A percentile compares a stretch with the other conserved stretches of the same genome.
These are phyloP conservation scores for Neomorphus geoffroyi DNA, from an alignment of 2,797 vertebrate genomes.

Conservation along the genomic window DNA sequence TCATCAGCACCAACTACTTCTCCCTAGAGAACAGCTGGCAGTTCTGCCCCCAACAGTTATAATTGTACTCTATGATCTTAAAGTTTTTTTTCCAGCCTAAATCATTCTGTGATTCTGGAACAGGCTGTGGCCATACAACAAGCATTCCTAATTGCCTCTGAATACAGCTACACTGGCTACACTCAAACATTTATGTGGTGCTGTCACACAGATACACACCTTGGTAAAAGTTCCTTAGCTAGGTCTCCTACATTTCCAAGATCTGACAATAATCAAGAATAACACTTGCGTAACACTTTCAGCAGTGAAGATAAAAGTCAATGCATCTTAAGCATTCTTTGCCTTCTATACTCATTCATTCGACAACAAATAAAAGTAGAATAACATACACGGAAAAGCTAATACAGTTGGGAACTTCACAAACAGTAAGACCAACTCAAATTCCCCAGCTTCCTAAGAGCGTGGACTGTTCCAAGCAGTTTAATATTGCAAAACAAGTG, in stretches of 20 bases:
- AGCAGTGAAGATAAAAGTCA: neutral
- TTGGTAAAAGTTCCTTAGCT: neutral
- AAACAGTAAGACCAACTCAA: neutral
- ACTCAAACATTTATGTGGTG: neutral
- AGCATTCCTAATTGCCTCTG: neutral
- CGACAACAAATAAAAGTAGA: neutral
- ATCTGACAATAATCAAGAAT: neutral
- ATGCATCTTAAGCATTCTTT: neutral
- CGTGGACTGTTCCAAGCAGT: neutral
- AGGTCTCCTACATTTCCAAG: neutral
- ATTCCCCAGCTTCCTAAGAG: neutral
- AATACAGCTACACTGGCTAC: accelerated
- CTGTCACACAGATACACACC: neutral
- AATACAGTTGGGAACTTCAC: neutral
- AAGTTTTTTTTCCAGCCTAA: no score
- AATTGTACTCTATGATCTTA: no score
- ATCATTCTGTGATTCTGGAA: no score
- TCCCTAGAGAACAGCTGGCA: neutral
- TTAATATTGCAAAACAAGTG: neutral
- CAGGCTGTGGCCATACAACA: neutral
- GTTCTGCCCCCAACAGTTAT: neutral
- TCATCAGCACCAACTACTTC: neutral
- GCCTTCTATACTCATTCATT: neutral
- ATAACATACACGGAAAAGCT: neutral
- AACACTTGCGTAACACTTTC: neutral